phyloP scores from a whole-genome alignment of 1,140 invertebrate species.

The Neomicropteryx cornuta region DNA sequence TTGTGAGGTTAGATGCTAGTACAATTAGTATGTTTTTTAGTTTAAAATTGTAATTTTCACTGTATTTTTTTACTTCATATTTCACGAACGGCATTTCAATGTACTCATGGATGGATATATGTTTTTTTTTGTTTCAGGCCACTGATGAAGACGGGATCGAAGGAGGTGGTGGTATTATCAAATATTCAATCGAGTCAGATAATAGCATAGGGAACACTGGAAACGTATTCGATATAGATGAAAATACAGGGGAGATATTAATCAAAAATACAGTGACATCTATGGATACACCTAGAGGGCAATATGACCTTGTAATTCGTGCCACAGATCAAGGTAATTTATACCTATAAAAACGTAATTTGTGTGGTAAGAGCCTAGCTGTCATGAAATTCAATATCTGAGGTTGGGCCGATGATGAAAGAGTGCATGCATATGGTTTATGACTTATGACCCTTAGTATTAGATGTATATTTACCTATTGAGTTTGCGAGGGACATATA shows the following conservation, averaged over 20 bases:
- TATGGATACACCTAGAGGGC: conserved; percentile 58
- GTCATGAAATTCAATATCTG: no score
- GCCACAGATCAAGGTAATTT: conserved; percentile 59
- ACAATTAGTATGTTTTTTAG: no score
- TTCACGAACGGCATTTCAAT: no score
- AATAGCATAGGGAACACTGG: conserved; percentile 50
- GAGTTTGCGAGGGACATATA: no score
- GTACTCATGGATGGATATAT: background rate
- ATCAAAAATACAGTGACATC: conserved; percentile 51
- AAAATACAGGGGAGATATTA: conserved; percentile 55
- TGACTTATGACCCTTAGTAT: no score
- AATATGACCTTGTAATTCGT: conserved; percentile 56
- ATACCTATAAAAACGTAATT: background rate
- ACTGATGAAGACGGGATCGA: conserved; percentile 56
- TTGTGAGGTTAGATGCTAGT: no score
- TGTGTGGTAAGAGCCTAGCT: background rate
- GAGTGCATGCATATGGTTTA: no score
- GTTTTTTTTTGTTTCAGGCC: conserved; percentile 33
- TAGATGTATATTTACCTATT: no score
- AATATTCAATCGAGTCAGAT: conserved; percentile 54
- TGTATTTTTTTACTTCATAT: no score
- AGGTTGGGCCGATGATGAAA: no score
- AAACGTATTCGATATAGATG: conserved; percentile 47
- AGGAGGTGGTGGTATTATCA: conserved; percentile 55
- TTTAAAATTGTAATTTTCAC: no score